Evolutionary conservation across 2,113 vertebrate species (phyloP).

Genomic region (Numenius arquata): DNA sequence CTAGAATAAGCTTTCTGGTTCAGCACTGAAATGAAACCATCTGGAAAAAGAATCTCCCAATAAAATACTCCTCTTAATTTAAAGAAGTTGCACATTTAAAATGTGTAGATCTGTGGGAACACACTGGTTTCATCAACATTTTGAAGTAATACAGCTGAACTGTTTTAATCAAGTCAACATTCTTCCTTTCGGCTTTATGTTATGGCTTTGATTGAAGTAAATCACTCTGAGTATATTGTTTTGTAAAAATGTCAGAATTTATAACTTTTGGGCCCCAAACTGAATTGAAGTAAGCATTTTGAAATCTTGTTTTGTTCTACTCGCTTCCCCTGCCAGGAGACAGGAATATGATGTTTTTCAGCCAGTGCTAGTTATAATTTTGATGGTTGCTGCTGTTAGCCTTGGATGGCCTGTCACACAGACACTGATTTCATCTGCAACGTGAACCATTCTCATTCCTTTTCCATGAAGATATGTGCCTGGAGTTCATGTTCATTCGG

Average conservation of each 20-base stretch:
- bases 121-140: constrained; percentile 55
- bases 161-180: constrained; percentile 52
- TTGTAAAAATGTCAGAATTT: constrained; percentile 28
- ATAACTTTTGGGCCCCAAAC: neutral
- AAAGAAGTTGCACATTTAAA: constrained; percentile 17
- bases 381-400: neutral
- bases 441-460: neutral
- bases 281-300: neutral
- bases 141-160: neutral
- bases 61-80: constrained; percentile 36
- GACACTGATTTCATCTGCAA: neutral
- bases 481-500: neutral
- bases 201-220: constrained; percentile 42
- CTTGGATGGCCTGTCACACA: neutral
- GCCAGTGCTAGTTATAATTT: neutral
- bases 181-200: constrained; percentile 21
- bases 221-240: constrained; percentile 6
- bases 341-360: neutral
- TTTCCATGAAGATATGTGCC: neutral
- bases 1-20: neutral
- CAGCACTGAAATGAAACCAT: constrained; percentile 13
- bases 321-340: neutral
- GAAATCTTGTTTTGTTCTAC: constrained; percentile 15
- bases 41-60: constrained; percentile 26
- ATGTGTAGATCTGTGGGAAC: constrained; percentile 7